These are phyloP conservation scores for Zoroaster sp. DNA, from an alignment of 53 echinoderm and acorn worm species.

Conservation along the genomic window DNA sequence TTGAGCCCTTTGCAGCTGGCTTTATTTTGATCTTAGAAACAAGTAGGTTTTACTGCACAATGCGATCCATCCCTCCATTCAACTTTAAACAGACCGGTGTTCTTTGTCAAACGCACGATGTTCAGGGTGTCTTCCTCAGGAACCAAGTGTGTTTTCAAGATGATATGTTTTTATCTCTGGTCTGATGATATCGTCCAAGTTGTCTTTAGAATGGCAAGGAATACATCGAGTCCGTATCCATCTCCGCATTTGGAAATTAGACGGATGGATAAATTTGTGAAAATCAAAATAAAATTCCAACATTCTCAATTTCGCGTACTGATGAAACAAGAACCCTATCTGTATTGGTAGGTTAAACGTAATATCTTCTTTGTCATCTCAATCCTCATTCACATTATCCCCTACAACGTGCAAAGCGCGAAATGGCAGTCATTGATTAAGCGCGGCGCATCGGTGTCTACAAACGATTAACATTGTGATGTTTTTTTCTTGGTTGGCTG, in stretches of 20 bases:
- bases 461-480: not conserved
- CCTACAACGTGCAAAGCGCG: slow-evolving; percentile 5
- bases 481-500: slow-evolving; percentile 25
- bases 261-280: not conserved
- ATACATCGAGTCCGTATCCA: too few relatives aligned
- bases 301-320: slow-evolving; percentile 13
- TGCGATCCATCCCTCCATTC: too few relatives aligned
- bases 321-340: not conserved
- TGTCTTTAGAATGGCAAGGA: not conserved
- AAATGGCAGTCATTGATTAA: slow-evolving; percentile 22
- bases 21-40: not conserved
- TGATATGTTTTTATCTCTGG: not conserved
- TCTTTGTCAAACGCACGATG: too few relatives aligned
- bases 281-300: not conserved
- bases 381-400: not conserved
- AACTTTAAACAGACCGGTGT: too few relatives aligned
- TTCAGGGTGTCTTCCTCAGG: not conserved
- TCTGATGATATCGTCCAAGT: not conserved
- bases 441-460: not conserved
- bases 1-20: not conserved
- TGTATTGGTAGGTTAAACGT: not conserved
- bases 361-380: not conserved
- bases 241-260: too few relatives aligned
- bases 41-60: too few relatives aligned
- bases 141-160: not conserved